phyloP scores from a whole-genome alignment of 2,113 vertebrate species.

The Alectura lathami region DNA sequence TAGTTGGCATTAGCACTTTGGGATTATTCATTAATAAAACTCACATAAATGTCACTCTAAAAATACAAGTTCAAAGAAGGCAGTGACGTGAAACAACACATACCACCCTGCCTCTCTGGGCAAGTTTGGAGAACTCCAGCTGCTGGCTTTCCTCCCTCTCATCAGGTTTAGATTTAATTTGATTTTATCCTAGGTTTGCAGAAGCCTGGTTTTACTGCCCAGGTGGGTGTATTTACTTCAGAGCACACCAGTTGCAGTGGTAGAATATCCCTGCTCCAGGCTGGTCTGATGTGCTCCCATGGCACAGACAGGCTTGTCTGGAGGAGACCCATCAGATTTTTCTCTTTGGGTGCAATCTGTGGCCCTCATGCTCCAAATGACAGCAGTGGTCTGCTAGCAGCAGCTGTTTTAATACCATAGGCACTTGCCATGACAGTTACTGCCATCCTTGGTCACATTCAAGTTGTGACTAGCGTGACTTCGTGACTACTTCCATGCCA shows the following conservation, averaged over 20 bases:
- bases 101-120: background rate
- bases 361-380: background rate
- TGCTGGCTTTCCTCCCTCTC: background rate
- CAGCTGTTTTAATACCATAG: background rate
- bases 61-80: slow-evolving; percentile 44
- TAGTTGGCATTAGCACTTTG: slow-evolving; percentile 12
- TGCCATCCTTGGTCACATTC: background rate
- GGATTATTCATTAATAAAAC: slow-evolving; percentile 59
- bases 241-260: background rate
- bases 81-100: background rate
- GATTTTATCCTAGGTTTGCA: background rate
- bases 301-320: background rate
- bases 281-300: background rate
- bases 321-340: background rate
- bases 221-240: background rate
- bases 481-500: background rate
- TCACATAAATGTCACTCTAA: slow-evolving; percentile 13
- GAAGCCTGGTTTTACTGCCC: background rate
- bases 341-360: background rate
- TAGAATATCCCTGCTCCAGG: background rate
- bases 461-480: background rate
- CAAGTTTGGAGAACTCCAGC: background rate
- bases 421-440: background rate
- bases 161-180: slow-evolving; percentile 5
- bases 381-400: background rate